Conservation (phyloP, 2,797 vertebrate genomes). For the Gambelia wislizenii region DNA sequence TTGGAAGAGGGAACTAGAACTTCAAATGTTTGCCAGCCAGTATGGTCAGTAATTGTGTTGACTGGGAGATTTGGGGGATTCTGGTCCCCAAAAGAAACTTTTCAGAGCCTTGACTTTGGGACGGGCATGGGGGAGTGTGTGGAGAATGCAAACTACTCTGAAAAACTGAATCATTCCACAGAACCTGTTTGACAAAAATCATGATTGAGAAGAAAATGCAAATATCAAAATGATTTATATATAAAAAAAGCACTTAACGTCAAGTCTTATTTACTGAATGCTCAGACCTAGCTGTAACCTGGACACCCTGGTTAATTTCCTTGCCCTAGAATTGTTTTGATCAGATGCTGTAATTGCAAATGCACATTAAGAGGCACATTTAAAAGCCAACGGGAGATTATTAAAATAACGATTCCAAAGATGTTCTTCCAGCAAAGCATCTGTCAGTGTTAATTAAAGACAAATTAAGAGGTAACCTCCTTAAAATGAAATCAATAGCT, state of each 20-base stretch:
- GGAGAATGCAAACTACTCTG: background rate
- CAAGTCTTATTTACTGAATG: background rate
- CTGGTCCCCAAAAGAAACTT: too few species aligned
- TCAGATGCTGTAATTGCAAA: conserved; percentile 65
- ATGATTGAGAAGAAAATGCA: background rate
- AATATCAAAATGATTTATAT: background rate
- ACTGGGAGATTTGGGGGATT: too few species aligned
- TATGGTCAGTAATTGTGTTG: too few species aligned
- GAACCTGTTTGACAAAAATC: background rate
- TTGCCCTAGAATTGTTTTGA: background rate
- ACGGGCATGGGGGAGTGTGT: too few species aligned
- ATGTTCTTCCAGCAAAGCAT: conserved; percentile 73
- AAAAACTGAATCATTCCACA: too few species aligned
- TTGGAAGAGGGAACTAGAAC: too few species aligned
- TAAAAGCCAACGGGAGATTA: conserved; percentile 72
- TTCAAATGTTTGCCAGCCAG: too few species aligned
- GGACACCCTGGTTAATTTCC: background rate
- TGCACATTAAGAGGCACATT: conserved; percentile 69
- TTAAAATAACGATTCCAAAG: conserved; percentile 73
- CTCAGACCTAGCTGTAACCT: background rate
- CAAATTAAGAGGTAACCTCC: conserved; percentile 68
- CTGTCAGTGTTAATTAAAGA: conserved; percentile 77
- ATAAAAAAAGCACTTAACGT: background rate
- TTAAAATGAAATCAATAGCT: conserved; percentile 65
- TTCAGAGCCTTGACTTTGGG: too few species aligned